phyloP scores from a whole-genome alignment of 2,888 invertebrate genomes.

The Acanthosepion esculentum region DNA sequence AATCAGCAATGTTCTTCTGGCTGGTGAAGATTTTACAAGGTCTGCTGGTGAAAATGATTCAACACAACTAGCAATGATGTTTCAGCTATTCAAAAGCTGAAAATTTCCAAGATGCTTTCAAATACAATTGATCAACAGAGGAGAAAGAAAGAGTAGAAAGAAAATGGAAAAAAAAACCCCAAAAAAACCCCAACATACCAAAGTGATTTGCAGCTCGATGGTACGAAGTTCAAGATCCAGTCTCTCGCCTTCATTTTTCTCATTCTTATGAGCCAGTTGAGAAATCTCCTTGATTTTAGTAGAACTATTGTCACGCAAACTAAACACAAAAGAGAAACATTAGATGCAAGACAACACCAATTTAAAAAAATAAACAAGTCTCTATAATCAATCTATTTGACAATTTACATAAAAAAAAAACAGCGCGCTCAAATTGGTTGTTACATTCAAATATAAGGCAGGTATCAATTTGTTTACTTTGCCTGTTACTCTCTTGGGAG shows the following conservation, averaged over 20 bases:
- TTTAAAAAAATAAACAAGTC: no score
- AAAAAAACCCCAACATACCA: slow-evolving; percentile 57
- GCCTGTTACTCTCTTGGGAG: no score
- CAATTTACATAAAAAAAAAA: no score
- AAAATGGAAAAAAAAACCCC: no score
- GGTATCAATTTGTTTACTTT: no score
- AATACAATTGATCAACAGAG: background rate
- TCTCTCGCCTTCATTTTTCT: slow-evolving; percentile 65
- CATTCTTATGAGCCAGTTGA: slow-evolving; percentile 65
- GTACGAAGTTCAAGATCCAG: slow-evolving; percentile 69
- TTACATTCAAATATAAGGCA: no score
- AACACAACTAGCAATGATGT: no score
- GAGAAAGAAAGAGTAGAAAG: fast-evolving
- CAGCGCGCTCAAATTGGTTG: no score
- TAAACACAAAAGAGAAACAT: slow-evolving; percentile 40
- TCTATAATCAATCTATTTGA: no score
- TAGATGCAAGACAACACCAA: background rate
- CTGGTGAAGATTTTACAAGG: background rate
- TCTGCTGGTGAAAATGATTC: no score
- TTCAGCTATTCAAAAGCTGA: background rate
- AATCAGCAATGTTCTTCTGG: background rate
- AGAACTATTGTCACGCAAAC: slow-evolving; percentile 50
- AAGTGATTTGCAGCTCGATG: slow-evolving; percentile 69
- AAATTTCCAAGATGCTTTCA: background rate
- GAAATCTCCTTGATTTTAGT: slow-evolving; percentile 66